Conservation (phyloP, 2,797 vertebrate genomes). For the Mormyrops boulengeri region DNA sequence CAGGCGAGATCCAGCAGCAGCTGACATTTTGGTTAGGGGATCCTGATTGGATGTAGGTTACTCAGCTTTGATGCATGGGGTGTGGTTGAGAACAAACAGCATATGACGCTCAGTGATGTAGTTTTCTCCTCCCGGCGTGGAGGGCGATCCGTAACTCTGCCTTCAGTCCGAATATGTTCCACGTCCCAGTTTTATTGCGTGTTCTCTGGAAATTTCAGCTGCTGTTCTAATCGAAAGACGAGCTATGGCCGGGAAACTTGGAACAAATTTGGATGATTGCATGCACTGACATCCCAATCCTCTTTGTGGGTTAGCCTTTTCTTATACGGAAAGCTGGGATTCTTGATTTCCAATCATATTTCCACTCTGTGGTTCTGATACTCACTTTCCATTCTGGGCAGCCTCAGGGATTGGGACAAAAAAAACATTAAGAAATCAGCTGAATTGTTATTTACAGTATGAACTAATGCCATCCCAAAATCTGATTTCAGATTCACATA, state of each 20-base stretch:
- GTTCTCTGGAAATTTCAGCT: neutral
- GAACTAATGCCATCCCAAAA: neutral
- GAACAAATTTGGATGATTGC: neutral
- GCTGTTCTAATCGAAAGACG: neutral
- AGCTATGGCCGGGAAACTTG: neutral
- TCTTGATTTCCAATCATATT: neutral
- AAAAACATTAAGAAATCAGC: neutral
- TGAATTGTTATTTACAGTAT: neutral
- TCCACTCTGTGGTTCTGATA: neutral
- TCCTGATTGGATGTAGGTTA: slow-evolving; percentile 17
- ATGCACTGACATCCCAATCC: neutral
- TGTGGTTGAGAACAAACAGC: slow-evolving; percentile 19
- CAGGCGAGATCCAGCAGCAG: slow-evolving; percentile 8
- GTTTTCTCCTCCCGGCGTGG: neutral
- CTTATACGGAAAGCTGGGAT: neutral
- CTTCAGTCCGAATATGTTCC: neutral
- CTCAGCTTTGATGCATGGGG: slow-evolving; percentile 36
- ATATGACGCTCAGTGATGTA: too few relatives aligned
- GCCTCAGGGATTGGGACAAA: neutral
- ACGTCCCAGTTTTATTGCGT: slow-evolving; percentile 7
- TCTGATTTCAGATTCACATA: neutral
- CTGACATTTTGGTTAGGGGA: slow-evolving; percentile 24
- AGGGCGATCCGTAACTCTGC: neutral
- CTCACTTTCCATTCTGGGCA: neutral
- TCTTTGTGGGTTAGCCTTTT: neutral